Percentiles rank a stretch among this genome's conserved stretches.
These are phyloP conservation scores for Spisula subtruncata DNA, from an alignment of 2,888 invertebrate genomes.

Conservation along the genomic window DNA sequence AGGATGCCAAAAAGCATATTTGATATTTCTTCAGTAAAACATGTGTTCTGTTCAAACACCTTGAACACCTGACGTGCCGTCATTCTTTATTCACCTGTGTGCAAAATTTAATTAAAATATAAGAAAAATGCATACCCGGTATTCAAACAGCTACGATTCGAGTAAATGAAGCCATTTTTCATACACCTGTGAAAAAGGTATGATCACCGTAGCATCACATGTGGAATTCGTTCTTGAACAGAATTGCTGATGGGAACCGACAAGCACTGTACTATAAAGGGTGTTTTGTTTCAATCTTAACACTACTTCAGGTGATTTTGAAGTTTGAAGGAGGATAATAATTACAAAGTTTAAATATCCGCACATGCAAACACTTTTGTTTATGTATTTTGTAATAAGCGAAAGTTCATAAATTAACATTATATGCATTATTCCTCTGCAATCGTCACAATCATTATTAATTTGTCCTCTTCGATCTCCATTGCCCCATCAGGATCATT, in stretches of 20 bases:
- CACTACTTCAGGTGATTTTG: too few species aligned
- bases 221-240: background rate
- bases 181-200: conserved; percentile 23
- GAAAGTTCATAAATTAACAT: too few species aligned
- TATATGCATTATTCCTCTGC: too few species aligned
- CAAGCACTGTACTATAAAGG: conserved; percentile 13
- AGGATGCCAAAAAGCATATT: too few species aligned
- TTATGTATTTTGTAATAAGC: too few species aligned
- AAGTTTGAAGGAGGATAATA: too few species aligned
- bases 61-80: background rate
- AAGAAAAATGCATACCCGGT: background rate
- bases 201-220: background rate
- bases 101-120: background rate
- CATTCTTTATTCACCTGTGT: background rate
- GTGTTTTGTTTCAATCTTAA: background rate
- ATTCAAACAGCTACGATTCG: background rate
- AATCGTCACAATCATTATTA: too few species aligned
- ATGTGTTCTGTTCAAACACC: background rate
- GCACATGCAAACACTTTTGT: too few species aligned
- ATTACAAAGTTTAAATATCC: too few species aligned
- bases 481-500: too few species aligned
- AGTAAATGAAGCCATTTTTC: conserved; percentile 8
- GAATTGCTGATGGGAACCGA: background rate
- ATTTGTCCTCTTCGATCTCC: too few species aligned
- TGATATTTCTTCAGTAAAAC: too few species aligned